phyloP scores from a whole-genome alignment of 1,140 invertebrate genomes.

The Teleogryllus occipitalis region DNA sequence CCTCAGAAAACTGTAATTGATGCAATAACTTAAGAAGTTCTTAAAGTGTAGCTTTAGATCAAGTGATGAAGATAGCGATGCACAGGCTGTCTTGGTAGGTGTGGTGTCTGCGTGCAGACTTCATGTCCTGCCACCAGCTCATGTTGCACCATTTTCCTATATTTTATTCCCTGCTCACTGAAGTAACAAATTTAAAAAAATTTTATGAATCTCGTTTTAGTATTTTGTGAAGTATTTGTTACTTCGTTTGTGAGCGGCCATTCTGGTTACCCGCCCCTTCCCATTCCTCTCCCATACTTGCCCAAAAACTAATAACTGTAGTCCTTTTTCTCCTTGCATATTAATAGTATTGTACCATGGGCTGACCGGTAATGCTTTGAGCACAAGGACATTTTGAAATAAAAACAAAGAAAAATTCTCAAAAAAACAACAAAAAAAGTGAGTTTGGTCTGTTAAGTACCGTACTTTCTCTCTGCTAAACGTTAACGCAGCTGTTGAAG shows the following conservation, averaged over 20 bases:
- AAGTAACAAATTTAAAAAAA: conserved; percentile 26
- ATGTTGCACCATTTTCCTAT: conserved; percentile 24
- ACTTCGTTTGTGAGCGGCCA: conserved; percentile 26
- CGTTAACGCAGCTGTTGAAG: conserved; percentile 18
- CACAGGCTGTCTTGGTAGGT: conserved; percentile 22
- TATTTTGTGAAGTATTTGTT: conserved; percentile 26
- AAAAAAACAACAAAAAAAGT: conserved; percentile 17
- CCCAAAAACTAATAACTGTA: conserved; percentile 21
- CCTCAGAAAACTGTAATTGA: conserved; percentile 25
- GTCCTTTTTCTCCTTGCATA: conserved; percentile 25
- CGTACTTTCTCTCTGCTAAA: conserved; percentile 25
- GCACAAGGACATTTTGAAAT: conserved; percentile 25
- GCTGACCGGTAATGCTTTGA: conserved; percentile 26
- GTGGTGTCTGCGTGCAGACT: neutral
- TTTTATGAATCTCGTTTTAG: conserved; percentile 26
- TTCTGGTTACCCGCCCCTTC: conserved; percentile 26
- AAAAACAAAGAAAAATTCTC: conserved; percentile 8
- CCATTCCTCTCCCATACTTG: conserved; percentile 15
- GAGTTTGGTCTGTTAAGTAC: conserved; percentile 26
- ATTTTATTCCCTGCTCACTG: conserved; percentile 26
- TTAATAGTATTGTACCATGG: conserved; percentile 22
- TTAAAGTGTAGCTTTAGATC: conserved; percentile 26
- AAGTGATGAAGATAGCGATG: conserved; percentile 22
- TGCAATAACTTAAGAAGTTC: conserved; percentile 26
- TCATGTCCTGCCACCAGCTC: conserved; percentile 5